Evolutionary conservation across 2,888 invertebrate genomes (phyloP).

Genomic region (Acanthosepion pharaonis): DNA sequence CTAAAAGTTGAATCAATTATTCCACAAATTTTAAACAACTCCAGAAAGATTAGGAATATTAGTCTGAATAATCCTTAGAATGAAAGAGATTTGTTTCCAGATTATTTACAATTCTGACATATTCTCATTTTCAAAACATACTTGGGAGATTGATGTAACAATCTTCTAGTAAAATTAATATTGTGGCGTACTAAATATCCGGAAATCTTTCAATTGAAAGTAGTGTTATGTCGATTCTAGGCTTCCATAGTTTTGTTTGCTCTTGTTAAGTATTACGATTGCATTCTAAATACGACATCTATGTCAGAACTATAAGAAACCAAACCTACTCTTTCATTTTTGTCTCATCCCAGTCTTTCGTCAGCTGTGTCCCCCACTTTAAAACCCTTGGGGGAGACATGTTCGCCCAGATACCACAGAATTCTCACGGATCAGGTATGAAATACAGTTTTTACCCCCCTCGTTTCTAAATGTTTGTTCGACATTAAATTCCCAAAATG

Average conservation of each 20-base stretch:
- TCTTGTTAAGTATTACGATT: not conserved
- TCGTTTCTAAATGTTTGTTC: not conserved
- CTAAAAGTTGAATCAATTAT: no score
- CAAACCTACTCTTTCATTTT: not conserved
- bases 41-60: no score
- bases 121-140: no score
- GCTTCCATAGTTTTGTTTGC: not conserved
- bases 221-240: not conserved
- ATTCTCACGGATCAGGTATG: slow-evolving; percentile 41
- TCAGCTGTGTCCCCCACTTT: not conserved
- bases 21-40: no score
- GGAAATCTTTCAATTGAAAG: not conserved
- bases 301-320: not conserved
- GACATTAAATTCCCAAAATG: not conserved
- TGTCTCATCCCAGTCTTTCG: not conserved
- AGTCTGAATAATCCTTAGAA: no score
- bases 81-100: no score
- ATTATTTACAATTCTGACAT: no score
- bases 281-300: slow-evolving; percentile 16
- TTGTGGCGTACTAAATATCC: no score
- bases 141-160: no score
- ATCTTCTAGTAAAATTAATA: no score
- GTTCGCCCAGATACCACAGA: slow-evolving; percentile 45
- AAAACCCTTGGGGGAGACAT: slow-evolving; percentile 37
- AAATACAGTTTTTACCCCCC: not conserved